These are phyloP conservation scores for Abrostola tripartita DNA, from an alignment of 2,888 invertebrate genomes.

Conservation along the genomic window DNA sequence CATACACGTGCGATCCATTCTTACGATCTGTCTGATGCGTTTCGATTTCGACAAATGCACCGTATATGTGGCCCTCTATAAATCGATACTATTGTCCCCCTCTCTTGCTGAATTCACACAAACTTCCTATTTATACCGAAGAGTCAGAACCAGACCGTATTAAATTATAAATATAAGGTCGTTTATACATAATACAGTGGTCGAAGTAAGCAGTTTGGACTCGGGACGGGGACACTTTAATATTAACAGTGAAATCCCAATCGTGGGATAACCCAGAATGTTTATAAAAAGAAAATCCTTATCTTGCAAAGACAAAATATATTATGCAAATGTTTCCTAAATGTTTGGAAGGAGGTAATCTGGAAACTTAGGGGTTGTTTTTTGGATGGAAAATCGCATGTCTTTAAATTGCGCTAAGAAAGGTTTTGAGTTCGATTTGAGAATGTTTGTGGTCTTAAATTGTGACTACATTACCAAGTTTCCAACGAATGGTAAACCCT, in stretches of 20 bases:
- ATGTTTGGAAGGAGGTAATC: conserved; percentile 20
- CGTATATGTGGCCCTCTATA: not conserved
- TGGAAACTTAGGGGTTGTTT: conserved; percentile 12
- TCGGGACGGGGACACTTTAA: conserved; percentile 26
- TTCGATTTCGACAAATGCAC: no score
- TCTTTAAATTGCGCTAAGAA: conserved; percentile 6
- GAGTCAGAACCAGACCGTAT: not conserved
- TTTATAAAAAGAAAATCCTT: conserved; percentile 24
- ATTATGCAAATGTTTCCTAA: conserved; percentile 42
- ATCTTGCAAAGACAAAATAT: conserved; percentile 29
- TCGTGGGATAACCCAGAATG: conserved; percentile 2
- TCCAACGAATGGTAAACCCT: no score
- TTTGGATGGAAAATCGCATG: conserved; percentile 4
- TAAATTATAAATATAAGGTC: conserved; percentile 25
- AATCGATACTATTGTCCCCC: not conserved
- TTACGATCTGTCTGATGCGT: no score
- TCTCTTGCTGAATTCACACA: not conserved
- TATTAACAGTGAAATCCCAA: conserved; percentile 33
- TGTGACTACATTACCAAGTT: no score
- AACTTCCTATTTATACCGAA: not conserved
- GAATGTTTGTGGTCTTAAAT: no score
- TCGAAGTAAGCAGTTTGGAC: conserved; percentile 12
- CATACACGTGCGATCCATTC: no score
- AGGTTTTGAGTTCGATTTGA: no score
- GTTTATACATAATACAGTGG: conserved; percentile 35